Conservation (phyloP, 2,113 vertebrate genomes). For the Oostethus manadensis region DNA sequence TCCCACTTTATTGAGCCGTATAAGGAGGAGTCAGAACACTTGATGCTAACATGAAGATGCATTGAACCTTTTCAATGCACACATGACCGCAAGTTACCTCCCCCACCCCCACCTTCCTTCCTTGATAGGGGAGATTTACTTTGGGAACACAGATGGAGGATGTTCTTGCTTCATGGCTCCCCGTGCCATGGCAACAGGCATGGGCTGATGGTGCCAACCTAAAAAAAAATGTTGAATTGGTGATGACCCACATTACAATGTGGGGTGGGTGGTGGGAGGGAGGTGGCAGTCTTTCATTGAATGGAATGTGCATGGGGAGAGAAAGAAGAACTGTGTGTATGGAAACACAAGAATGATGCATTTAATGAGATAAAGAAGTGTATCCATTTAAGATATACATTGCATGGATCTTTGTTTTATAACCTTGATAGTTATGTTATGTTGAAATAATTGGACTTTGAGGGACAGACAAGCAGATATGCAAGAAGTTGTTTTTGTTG, state of each 20-base stretch:
- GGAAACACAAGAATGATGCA: background rate
- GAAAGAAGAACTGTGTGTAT: constrained; percentile 27
- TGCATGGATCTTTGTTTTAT: too few relatives aligned
- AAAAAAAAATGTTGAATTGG: constrained; percentile 54
- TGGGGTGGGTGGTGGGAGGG: background rate
- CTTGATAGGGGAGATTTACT: constrained; percentile 61
- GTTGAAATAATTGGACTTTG: too few relatives aligned
- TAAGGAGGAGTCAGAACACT: constrained; percentile 72
- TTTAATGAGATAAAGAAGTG: too few relatives aligned
- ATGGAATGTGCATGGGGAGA: constrained; percentile 43
- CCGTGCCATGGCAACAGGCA: constrained; percentile 68
- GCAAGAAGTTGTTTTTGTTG: too few relatives aligned
- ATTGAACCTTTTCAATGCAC: background rate
- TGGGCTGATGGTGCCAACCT: constrained; percentile 69
- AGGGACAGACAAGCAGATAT: too few relatives aligned
- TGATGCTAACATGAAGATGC: background rate
- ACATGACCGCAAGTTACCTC: constrained; percentile 7
- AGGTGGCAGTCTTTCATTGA: constrained; percentile 44
- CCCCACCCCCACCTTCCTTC: constrained; percentile 54
- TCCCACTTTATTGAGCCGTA: constrained; percentile 57
- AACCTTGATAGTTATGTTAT: too few relatives aligned
- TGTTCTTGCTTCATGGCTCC: constrained; percentile 35
- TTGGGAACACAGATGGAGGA: constrained; percentile 61
- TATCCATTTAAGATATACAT: too few relatives aligned
- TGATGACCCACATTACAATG: constrained; percentile 66